Percentiles rank a stretch among this genome's conserved stretches.
Evolutionary conservation across 2,888 invertebrate species (phyloP).

Genomic region (Eristalinus sepulchralis): DNA sequence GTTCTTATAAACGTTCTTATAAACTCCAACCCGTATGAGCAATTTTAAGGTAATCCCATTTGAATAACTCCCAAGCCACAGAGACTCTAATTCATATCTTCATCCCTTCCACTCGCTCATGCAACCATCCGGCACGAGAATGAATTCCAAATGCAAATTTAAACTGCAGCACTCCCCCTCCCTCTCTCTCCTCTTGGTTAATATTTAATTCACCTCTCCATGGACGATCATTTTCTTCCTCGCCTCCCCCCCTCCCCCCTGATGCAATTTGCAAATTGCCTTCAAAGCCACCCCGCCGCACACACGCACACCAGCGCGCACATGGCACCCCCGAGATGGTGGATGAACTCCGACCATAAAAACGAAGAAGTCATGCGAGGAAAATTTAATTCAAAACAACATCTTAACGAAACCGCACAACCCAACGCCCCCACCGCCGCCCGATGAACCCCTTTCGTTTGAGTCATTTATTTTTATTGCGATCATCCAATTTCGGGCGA

Average conservation of each 20-base stretch:
- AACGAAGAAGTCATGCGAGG: conserved; percentile 48
- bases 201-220: conserved; percentile 53
- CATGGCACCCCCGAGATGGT: conserved; percentile 8
- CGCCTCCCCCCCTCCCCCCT: conserved; percentile 16
- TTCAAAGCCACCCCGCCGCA: conserved; percentile 16
- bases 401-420: conserved; percentile 48
- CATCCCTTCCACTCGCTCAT: not conserved
- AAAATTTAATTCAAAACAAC: conserved; percentile 61
- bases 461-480: conserved; percentile 66
- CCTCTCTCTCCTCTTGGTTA: conserved; percentile 17
- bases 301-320: conserved; percentile 4
- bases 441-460: conserved; percentile 40
- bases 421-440: not conserved
- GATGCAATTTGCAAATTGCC: conserved; percentile 69
- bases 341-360: conserved; percentile 24
- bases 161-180: conserved; percentile 31
- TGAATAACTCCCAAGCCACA: not conserved
- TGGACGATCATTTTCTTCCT: not conserved
- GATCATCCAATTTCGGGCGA: conserved; percentile 60
- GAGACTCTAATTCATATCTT: not conserved
- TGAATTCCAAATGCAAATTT: conserved; percentile 48
- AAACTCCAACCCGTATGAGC: too few relatives aligned
- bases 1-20: too few relatives aligned
- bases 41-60: not conserved
- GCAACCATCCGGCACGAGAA: not conserved